These are phyloP conservation scores for Deilephila elpenor DNA, from an alignment of 2,888 invertebrate genomes.

Conservation along the genomic window DNA sequence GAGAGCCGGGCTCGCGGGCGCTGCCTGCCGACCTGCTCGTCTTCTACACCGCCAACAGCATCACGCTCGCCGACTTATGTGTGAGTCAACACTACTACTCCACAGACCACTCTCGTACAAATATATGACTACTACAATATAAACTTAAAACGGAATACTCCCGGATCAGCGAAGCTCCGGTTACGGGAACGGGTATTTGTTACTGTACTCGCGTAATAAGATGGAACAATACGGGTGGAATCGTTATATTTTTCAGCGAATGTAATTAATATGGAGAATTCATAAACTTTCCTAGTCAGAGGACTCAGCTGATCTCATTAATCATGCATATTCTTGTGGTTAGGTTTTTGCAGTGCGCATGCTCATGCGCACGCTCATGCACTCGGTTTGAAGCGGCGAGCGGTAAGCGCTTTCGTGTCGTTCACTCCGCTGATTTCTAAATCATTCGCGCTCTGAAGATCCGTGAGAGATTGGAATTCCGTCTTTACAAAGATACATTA, in stretches of 20 bases:
- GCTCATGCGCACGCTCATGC: conserved; percentile 49
- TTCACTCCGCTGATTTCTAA: conserved; percentile 71
- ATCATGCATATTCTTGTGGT: conserved; percentile 60
- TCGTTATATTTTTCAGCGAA: not conserved
- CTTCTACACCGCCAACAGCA: conserved; percentile 97
- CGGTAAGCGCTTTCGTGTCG: conserved; percentile 64
- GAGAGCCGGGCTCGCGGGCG: conserved; percentile 91
- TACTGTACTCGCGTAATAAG: not conserved
- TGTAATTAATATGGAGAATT: conserved; percentile 17
- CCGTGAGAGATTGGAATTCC: conserved; percentile 72
- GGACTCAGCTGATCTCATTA: conserved; percentile 74
- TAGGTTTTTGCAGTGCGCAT: conserved; percentile 55
- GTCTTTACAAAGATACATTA: conserved; percentile 60
- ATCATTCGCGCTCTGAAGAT: conserved; percentile 59
- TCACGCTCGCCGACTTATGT: conserved; percentile 93
- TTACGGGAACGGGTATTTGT: too few relatives aligned
- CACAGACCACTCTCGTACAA: too few relatives aligned
- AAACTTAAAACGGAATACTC: too few relatives aligned
- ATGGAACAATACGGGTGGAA: not conserved
- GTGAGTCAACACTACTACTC: conserved; percentile 86
- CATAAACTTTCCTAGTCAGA: conserved; percentile 65
- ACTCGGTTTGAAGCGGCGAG: conserved; percentile 53
- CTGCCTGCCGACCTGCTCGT: conserved; percentile 92
- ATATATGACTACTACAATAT: too few relatives aligned
- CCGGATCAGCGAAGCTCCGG: too few relatives aligned